Percentiles rank a stretch among this genome's conserved stretches.
These are phyloP conservation scores for Xanthia icteritia DNA, from an alignment of 2,888 invertebrate species.

Conservation along the genomic window DNA sequence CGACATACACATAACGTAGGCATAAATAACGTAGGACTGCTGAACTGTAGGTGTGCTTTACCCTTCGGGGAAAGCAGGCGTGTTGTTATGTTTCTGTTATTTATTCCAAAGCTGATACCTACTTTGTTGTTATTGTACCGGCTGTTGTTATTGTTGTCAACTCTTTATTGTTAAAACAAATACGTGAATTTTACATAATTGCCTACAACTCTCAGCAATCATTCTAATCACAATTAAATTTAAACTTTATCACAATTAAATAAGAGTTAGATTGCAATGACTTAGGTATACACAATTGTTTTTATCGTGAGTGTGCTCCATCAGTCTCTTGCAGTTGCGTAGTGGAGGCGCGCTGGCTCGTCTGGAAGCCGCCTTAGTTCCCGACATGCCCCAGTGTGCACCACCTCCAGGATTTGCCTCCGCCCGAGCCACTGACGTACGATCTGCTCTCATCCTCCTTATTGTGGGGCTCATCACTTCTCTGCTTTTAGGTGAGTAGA, in stretches of 20 bases:
- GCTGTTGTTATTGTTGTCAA: neutral
- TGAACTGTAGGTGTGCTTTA: neutral
- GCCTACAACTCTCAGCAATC: neutral
- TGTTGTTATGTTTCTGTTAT: neutral
- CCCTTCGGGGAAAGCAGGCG: neutral
- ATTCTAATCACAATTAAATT: too few species aligned
- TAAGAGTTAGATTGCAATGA: neutral
- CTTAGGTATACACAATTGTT: neutral
- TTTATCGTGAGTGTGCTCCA: neutral
- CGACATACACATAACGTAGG: neutral
- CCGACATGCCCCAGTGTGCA: constrained; percentile 89
- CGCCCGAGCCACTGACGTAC: constrained; percentile 90
- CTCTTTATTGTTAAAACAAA: neutral
- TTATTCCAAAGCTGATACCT: neutral
- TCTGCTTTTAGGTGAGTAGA: constrained; percentile 74
- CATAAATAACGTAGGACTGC: neutral
- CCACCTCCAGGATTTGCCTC: constrained; percentile 90
- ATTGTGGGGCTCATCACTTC: constrained; percentile 83
- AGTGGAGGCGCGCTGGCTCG: constrained; percentile 82
- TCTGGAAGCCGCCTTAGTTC: constrained; percentile 82
- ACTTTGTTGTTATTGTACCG: neutral
- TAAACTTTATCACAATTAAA: neutral
- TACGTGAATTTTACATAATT: neutral
- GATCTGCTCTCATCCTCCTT: constrained; percentile 90
- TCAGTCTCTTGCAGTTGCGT: constrained; percentile 79